Evolutionary conservation across 2,797 vertebrate genomes (phyloP).

Genomic region (Lateolabrax maculatus): DNA sequence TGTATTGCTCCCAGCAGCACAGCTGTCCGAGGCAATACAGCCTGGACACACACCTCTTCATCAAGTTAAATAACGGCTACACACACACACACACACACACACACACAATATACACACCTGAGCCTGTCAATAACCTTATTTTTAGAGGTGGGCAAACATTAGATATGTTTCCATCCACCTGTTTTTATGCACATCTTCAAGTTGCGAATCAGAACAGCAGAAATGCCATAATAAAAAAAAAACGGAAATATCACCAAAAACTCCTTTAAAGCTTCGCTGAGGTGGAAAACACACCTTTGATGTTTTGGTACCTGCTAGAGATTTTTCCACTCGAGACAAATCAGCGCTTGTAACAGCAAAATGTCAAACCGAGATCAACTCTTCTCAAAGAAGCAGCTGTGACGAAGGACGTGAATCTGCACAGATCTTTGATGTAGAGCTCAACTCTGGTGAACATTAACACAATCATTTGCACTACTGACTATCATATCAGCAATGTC

Average conservation of each 20-base stretch:
- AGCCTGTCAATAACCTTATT: neutral
- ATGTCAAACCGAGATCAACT: neutral
- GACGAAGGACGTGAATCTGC: neutral
- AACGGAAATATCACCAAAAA: neutral
- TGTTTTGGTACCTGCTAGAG: neutral
- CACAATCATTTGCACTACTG: neutral
- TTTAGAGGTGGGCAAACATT: neutral
- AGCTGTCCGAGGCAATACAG: constrained; percentile 71
- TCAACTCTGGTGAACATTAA: neutral
- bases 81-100: constrained; percentile 5
- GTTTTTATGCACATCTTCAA: neutral
- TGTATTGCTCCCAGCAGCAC: constrained; percentile 67
- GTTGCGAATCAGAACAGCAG: neutral
- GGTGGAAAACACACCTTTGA: neutral
- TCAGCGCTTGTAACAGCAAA: neutral
- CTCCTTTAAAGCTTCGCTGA: neutral
- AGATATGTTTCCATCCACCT: neutral
- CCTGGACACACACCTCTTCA: constrained; percentile 74
- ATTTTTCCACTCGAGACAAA: too few relatives aligned
- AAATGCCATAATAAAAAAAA: neutral
- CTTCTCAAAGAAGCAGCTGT: neutral
- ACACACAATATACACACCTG: constrained; percentile 2
- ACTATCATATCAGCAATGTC: neutral
- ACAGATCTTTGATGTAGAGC: neutral
- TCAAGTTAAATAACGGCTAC: constrained; percentile 64